A percentile compares a stretch with the other conserved stretches of the same genome.
phyloP scores from a whole-genome alignment of 1,140 invertebrate species.

The Ips nitidus region DNA sequence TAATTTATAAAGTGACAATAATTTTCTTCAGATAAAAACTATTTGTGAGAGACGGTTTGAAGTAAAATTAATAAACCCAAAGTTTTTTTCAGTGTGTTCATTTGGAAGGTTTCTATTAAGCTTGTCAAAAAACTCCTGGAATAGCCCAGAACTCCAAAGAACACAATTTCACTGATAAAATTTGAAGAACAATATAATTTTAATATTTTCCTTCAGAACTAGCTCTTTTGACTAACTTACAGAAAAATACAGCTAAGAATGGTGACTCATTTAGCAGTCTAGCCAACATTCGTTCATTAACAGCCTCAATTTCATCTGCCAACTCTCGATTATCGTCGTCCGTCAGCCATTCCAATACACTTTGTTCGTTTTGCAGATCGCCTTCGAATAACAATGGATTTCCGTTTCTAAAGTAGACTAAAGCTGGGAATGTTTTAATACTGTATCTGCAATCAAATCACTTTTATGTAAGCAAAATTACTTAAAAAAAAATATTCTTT shows the following conservation, averaged over 20 bases:
- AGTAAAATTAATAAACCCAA: too few species aligned
- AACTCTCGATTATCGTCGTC: slow-evolving; percentile 93
- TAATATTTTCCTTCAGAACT: neutral
- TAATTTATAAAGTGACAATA: slow-evolving; percentile 25
- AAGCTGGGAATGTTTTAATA: slow-evolving; percentile 91
- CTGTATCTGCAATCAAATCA: slow-evolving; percentile 62
- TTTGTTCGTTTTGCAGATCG: slow-evolving; percentile 88
- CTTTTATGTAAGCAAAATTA: neutral
- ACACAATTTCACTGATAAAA: neutral
- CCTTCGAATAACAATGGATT: slow-evolving; percentile 93
- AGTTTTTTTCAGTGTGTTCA: too few species aligned
- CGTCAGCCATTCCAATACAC: slow-evolving; percentile 88
- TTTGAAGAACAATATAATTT: neutral
- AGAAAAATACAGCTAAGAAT: slow-evolving; percentile 89
- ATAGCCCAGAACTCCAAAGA: too few species aligned
- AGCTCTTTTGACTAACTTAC: slow-evolving; percentile 61
- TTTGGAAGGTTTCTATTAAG: too few species aligned
- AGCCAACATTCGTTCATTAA: slow-evolving; percentile 88
- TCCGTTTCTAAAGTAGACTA: slow-evolving; percentile 90
- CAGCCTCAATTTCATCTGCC: slow-evolving; percentile 91
- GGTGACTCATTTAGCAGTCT: slow-evolving; percentile 84
- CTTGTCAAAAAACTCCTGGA: too few species aligned
- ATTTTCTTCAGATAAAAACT: neutral
- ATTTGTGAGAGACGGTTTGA: neutral
- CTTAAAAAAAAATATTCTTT: neutral